phyloP scores from a whole-genome alignment of 2,888 invertebrate species.

The Cantharis rufa region DNA sequence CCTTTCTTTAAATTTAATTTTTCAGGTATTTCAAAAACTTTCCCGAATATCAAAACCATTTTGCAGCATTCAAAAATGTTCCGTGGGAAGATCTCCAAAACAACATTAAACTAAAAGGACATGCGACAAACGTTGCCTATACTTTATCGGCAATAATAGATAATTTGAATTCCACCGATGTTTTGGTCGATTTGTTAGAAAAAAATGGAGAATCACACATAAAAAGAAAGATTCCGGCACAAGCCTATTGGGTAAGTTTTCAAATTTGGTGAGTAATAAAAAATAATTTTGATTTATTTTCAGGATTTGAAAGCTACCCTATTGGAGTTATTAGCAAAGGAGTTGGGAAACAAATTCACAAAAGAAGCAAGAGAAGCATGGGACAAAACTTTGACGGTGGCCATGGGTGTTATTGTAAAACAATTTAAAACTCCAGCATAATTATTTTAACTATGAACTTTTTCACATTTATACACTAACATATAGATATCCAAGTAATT shows the following conservation, averaged over 20 bases:
- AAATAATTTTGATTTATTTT: slow-evolving; percentile 29
- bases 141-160: slow-evolving; percentile 58
- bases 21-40: slow-evolving; percentile 57
- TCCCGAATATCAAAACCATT: slow-evolving; percentile 58
- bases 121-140: slow-evolving; percentile 58
- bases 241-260: slow-evolving; percentile 33
- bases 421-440: neutral
- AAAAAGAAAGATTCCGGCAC: slow-evolving; percentile 29
- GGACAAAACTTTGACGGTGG: slow-evolving; percentile 54
- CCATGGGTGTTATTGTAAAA: slow-evolving; percentile 44
- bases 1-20: too few species aligned
- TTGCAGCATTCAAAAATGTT: slow-evolving; percentile 55
- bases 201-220: slow-evolving; percentile 57
- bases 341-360: slow-evolving; percentile 54
- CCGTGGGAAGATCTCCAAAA: slow-evolving; percentile 53
- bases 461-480: neutral
- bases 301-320: slow-evolving; percentile 55
- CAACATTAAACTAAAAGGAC: slow-evolving; percentile 60
- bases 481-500: neutral
- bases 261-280: neutral
- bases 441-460: neutral
- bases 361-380: slow-evolving; percentile 54
- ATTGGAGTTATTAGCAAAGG: slow-evolving; percentile 52
- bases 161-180: slow-evolving; percentile 57
- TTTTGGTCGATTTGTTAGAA: slow-evolving; percentile 56